These are phyloP conservation scores for Coenobita brevimanus DNA, from an alignment of 1,140 invertebrate species.

Conservation along the genomic window DNA sequence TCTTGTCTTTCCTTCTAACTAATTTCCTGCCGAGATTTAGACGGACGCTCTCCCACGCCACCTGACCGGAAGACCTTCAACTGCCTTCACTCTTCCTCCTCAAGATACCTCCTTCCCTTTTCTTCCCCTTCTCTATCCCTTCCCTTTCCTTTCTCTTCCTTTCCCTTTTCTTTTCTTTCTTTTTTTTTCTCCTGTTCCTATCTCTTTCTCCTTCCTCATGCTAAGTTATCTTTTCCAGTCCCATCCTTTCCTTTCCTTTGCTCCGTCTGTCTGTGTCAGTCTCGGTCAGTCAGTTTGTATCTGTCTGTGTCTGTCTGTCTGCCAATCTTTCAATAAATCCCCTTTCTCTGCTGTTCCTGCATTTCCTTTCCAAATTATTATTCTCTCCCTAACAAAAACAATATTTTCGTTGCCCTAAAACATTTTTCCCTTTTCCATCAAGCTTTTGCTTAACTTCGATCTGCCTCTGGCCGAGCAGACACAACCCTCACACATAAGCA, in stretches of 20 bases:
- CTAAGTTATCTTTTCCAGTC: too few relatives aligned
- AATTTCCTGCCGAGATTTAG: slow-evolving; percentile 51
- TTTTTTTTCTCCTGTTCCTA: background rate
- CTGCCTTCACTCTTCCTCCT: background rate
- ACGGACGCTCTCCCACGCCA: background rate
- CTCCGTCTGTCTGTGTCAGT: background rate
- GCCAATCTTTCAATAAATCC: too few relatives aligned
- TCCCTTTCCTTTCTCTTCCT: background rate
- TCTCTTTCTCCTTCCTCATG: slow-evolving; percentile 12
- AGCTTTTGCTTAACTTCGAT: too few relatives aligned
- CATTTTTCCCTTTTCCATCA: too few relatives aligned
- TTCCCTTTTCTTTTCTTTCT: background rate
- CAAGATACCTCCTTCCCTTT: background rate
- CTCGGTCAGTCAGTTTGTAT: too few relatives aligned
- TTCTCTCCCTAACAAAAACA: too few relatives aligned
- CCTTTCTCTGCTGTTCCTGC: too few relatives aligned
- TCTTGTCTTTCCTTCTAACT: slow-evolving; percentile 19
- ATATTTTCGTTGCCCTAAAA: too few relatives aligned
- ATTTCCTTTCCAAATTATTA: too few relatives aligned
- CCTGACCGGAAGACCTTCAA: slow-evolving; percentile 19
- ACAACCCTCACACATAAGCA: too few relatives aligned
- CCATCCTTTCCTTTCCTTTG: background rate
- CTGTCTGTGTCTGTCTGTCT: too few relatives aligned
- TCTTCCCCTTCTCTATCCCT: slow-evolving; percentile 5
- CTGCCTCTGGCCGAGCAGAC: too few relatives aligned